phyloP scores from a whole-genome alignment of 1,140 invertebrate genomes.

The Hesperophylax magnus region DNA sequence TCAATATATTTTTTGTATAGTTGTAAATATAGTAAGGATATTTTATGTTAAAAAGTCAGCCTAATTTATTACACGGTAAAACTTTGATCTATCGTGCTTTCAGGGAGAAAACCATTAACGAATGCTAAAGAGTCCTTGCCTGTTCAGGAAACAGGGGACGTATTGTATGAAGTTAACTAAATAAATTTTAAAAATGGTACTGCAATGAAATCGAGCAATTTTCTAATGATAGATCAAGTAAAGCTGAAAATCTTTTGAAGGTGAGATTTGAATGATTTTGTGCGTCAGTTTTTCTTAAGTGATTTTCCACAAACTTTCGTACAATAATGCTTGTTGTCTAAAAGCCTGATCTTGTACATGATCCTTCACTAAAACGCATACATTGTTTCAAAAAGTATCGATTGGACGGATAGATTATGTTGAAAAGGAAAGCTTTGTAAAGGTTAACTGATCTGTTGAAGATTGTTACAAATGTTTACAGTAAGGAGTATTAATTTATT shows the following conservation, averaged over 20 bases:
- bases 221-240: neutral
- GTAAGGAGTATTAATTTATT: neutral
- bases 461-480: neutral
- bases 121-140: neutral
- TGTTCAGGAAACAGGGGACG: neutral
- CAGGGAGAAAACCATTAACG: neutral
- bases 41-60: neutral
- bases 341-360: too few relatives aligned
- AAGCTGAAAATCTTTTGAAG: too few relatives aligned
- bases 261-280: too few relatives aligned
- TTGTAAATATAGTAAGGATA: conserved; percentile 16
- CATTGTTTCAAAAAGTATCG: too few relatives aligned
- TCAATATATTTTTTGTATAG: neutral
- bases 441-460: too few relatives aligned
- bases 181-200: neutral
- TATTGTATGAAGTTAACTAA: neutral
- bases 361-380: too few relatives aligned
- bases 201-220: neutral
- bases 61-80: neutral
- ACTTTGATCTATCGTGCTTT: too few relatives aligned
- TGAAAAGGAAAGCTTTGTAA: too few relatives aligned
- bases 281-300: too few relatives aligned
- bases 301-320: too few relatives aligned
- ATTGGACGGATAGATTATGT: too few relatives aligned
- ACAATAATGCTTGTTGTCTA: too few relatives aligned